These are phyloP conservation scores for Pimpla rufipes DNA, from an alignment of 2,888 invertebrate species.

Conservation along the genomic window DNA sequence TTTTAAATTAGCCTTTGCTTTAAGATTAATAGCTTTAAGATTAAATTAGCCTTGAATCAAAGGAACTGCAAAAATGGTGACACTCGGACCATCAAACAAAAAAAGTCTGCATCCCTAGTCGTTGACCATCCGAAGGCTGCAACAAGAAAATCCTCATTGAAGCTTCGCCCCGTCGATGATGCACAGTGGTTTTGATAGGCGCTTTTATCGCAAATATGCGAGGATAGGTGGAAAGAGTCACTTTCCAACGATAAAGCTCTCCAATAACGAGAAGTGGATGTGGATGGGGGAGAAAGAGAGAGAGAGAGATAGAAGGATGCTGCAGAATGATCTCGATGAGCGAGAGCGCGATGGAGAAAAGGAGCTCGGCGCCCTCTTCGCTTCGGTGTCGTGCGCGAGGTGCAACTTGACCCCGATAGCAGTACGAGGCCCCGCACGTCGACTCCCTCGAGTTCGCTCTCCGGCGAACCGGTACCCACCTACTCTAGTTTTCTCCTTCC, in stretches of 20 bases:
- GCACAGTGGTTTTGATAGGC: slow-evolving; percentile 2
- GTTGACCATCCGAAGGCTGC: neutral
- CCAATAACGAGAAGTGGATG: slow-evolving; percentile 34
- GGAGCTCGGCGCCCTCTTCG: slow-evolving; percentile 5
- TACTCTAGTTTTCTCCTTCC: slow-evolving; percentile 52
- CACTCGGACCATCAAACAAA: no score
- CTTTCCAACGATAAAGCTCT: slow-evolving; percentile 30
- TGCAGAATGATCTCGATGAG: neutral
- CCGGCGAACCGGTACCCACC: slow-evolving; percentile 47
- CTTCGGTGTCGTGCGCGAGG: slow-evolving; percentile 33
- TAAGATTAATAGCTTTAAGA: no score
- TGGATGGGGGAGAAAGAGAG: neutral
- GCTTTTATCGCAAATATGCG: slow-evolving; percentile 23
- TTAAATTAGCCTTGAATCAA: no score
- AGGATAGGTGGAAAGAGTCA: slow-evolving; percentile 18
- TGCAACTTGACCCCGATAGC: slow-evolving; percentile 65
- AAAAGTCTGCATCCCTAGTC: no score
- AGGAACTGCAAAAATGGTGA: no score
- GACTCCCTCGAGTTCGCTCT: slow-evolving; percentile 44
- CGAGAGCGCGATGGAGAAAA: neutral
- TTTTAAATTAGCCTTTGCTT: no score
- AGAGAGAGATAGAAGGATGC: neutral
- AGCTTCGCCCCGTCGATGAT: neutral
- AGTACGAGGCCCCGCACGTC: slow-evolving; percentile 40
- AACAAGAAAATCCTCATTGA: neutral